Evolutionary conservation across 2,113 vertebrate species (phyloP), one percentile per base, ranked within the genome.

Genomic region (Brienomyrus brachyistius): DNA sequence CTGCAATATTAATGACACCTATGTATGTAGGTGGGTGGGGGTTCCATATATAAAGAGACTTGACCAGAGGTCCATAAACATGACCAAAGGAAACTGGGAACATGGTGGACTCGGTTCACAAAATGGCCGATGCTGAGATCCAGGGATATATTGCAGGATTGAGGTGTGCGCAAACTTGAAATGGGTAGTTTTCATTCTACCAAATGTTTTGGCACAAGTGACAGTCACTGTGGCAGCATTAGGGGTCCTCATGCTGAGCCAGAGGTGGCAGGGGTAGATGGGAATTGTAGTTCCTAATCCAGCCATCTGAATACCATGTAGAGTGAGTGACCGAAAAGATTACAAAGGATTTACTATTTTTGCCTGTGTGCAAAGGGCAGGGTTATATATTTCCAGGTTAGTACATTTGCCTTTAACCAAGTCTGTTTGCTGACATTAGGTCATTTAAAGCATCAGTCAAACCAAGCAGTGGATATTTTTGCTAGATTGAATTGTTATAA

Each of bases 281-380:
- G 70, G 88, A 89, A 43, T 89, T 82, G 88, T 89, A 89, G 88
- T 82, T 70, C 66, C 15, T 23, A 35, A 66, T 88, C 87, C 48
- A 19, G 21, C 17, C n/a, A 52, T 85, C 51, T 54, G 62, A 40
- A 45, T n/a, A n/a, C 80, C 48, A 21, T 45, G 23, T 59, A 15
- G 17, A 27, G 43, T 48, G 59, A 50, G 6, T 10, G 59, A 70
- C 59, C n/a, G n/a, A 8, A 70, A 52, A 35, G 5, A 77, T 50
- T 77, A 45, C 5, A 51, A 51, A 74, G 47, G 62, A 48, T 74
- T 62, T 88, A 54, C 40, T 80, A 48, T 62, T 89, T 43, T 88
- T 88, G 45, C 54, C 51, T 50, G 40, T 47, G 21, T 84, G 35
- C 23, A 45, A 43, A 66, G 15, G 11, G 45, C 27, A 15, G 27